A percentile compares a stretch with the other conserved stretches of the same genome.
These are phyloP conservation scores for Platycercus adscitus DNA, from an alignment of 2,113 vertebrate genomes.

Conservation along the genomic window DNA sequence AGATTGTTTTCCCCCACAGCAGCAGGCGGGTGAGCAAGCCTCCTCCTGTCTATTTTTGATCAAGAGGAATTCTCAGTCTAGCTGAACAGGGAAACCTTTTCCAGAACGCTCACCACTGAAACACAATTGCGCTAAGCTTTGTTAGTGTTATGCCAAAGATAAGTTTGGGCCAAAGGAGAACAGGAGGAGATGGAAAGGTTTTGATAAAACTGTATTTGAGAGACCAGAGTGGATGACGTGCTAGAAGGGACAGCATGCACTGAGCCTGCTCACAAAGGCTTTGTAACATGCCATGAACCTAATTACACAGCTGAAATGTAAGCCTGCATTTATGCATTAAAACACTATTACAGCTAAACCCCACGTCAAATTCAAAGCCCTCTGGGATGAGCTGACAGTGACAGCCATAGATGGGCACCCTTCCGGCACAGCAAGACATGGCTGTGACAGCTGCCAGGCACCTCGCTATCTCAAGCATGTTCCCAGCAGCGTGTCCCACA, in stretches of 20 bases:
- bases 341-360: not conserved
- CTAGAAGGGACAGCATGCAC: not conserved
- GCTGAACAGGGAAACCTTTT: not conserved
- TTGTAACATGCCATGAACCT: rapidly evolving
- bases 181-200: not conserved
- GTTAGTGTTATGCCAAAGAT: not conserved
- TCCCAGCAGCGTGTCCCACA: not conserved
- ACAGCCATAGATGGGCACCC: rapidly evolving
- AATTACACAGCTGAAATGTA: not conserved
- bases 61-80: not conserved
- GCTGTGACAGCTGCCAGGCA: not conserved
- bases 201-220: not conserved
- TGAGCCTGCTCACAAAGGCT: not conserved
- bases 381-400: not conserved
- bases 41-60: rapidly evolving
- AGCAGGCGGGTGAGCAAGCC: not conserved
- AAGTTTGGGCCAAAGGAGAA: not conserved
- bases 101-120: not conserved
- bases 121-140: not conserved
- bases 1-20: rapidly evolving
- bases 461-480: rapidly evolving
- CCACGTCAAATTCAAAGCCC: rapidly evolving
- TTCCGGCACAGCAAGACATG: rapidly evolving
- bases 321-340: not conserved
- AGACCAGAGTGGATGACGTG: not conserved